Base-by-base conservation (phyloP, 2,113 vertebrate genomes). In the Brachyistius frenatus region DNA sequence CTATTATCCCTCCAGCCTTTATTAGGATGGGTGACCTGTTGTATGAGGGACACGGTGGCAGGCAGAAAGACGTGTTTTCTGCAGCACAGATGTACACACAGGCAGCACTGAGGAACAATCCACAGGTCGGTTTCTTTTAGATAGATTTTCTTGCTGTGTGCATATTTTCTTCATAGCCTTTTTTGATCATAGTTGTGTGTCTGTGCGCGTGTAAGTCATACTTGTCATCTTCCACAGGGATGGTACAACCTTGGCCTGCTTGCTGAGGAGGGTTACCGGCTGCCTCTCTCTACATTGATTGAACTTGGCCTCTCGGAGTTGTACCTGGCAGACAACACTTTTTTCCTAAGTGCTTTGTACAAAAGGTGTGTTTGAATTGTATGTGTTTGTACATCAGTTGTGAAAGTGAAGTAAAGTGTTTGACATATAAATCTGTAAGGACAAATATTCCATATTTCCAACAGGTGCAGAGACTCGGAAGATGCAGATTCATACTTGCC, bases 161-260 rank as follows among this genome's bases (percentile, higher is more conserved):
- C 66, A 47, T 37, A 16, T 15, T 5, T 60, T 37, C 39, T 60
- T 66, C 37, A 37, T 37, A 4, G 5, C n/a, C 5, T 39, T 31
- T 50, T 3, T 72, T n/a, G 37, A 41, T 82, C 35, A 36, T 23
- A n/a, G 36, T 44, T 44, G 31, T 37, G 10, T 10, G 2, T 52
- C 7, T 13, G 2, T 16, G 14, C 44, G 9, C 14, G 10, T 66
- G n/a, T 72, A 57, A 77, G 7, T 52, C 23, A 10, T 64, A 13
- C 36, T 78, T 4, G 41, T 70, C 2, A 4, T 62, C 74, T 72
- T 75, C 67, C 46, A 11, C 80, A 96, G 95, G 95, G 94, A 52
- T 95, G 93, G 92, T 95, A 95, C 73, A 95, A 90, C 88, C 91
- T 96, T 32, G 95, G 94, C 30, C 74, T 94, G 50, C 93, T 96